These are phyloP conservation scores for Tadarida brasiliensis DNA, from an alignment of 2,797 vertebrate genomes.

Conservation along the genomic window DNA sequence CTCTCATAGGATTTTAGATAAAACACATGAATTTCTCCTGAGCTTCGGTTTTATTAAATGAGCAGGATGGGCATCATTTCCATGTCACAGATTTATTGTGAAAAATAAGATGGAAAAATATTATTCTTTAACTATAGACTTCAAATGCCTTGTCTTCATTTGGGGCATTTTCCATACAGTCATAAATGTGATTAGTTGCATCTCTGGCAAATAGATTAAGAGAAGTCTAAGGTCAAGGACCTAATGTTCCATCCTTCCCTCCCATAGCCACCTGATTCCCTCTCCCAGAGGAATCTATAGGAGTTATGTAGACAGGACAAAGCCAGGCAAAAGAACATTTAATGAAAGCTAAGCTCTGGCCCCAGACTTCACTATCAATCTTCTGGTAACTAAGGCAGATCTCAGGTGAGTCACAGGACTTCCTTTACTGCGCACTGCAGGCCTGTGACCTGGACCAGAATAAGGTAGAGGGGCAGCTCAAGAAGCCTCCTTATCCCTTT, in stretches of 20 bases:
- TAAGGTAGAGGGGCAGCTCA: fast-evolving
- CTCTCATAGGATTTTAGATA: neutral
- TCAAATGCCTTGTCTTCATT: neutral
- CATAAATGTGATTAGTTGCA: neutral
- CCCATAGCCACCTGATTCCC: neutral
- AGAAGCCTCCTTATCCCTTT: neutral
- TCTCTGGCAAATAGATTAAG: neutral
- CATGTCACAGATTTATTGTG: conserved; percentile 18
- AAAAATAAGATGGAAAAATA: neutral
- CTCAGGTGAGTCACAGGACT: neutral
- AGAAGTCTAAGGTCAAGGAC: neutral
- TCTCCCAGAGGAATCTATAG: neutral
- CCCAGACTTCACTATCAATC: neutral
- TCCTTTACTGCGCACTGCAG: neutral
- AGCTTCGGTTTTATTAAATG: neutral
- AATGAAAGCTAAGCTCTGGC: neutral
- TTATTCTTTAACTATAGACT: neutral
- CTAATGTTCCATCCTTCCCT: neutral
- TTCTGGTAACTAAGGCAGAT: neutral
- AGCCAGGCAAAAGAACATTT: neutral
- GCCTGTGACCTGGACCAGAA: neutral
- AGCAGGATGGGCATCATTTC: neutral
- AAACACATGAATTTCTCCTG: conserved; percentile 13
- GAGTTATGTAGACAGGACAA: neutral
- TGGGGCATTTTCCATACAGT: neutral